phyloP scores from a whole-genome alignment of 2,113 vertebrate species.

The Malurus cyaneus region DNA sequence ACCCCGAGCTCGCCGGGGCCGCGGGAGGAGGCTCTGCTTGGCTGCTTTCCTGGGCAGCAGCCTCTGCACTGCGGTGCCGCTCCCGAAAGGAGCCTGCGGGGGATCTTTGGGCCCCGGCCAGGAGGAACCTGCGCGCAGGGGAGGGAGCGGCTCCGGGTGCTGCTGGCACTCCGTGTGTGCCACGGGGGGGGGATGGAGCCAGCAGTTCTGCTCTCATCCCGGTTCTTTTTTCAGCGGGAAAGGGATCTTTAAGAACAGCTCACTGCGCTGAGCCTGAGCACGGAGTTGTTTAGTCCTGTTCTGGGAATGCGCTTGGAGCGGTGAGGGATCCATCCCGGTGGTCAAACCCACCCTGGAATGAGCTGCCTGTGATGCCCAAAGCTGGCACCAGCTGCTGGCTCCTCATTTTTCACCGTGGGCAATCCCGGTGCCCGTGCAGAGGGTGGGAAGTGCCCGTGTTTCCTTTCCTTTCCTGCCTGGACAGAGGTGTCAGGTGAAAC shows the following conservation, averaged over 20 bases:
- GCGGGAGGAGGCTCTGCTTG: not conserved
- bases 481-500: accelerated
- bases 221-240: accelerated
- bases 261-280: accelerated
- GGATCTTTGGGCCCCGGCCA: not conserved
- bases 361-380: not conserved
- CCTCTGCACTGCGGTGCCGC: conserved; percentile 51
- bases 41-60: conserved; percentile 12
- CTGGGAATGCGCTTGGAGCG: not conserved
- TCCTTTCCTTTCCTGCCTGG: not conserved
- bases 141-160: not conserved
- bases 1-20: not conserved
- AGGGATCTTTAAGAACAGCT: not conserved
- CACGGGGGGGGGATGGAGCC: not conserved
- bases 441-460: accelerated
- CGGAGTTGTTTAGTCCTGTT: not conserved
- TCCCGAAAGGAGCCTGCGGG: not conserved
- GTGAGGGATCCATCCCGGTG: accelerated
- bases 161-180: not conserved
- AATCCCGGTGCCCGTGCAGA: not conserved
- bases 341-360: not conserved
- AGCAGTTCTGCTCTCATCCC: too few relatives aligned
- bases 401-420: not conserved
- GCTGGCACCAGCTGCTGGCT: not conserved
- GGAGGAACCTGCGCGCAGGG: not conserved